Conservation (phyloP, 2,113 vertebrate species). For the Stigmatopora argus region DNA sequence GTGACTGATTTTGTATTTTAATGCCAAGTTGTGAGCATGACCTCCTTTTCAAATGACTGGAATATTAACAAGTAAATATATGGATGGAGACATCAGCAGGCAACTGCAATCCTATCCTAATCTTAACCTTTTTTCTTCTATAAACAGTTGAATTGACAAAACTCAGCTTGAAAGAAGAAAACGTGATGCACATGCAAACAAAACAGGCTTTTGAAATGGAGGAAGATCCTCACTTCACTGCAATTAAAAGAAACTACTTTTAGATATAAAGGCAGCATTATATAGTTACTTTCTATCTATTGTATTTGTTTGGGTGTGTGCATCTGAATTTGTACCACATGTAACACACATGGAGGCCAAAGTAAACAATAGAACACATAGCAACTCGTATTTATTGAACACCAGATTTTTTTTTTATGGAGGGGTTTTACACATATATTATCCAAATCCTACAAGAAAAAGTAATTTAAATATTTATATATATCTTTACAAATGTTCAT, state of each 20-base stretch:
- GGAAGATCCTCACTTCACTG: constrained; percentile 25
- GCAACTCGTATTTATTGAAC: constrained; percentile 77
- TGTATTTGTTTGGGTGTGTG: constrained; percentile 12
- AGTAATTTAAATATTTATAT: constrained; percentile 78
- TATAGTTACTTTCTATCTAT: constrained; percentile 2
- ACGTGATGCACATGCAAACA: constrained; percentile 22
- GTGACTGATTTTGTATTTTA: constrained; percentile 43
- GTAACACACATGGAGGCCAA: constrained; percentile 16
- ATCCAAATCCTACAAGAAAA: constrained; percentile 76
- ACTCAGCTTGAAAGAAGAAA: constrained; percentile 43
- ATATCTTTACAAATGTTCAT: constrained; percentile 76
- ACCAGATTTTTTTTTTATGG: constrained; percentile 63
- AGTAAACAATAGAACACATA: constrained; percentile 70
- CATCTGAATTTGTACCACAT: not conserved
- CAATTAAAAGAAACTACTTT: constrained; percentile 37
- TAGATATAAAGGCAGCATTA: constrained; percentile 29
- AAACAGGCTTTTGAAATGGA: constrained; percentile 53
- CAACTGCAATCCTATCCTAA: constrained; percentile 19
- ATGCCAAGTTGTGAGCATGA: constrained; percentile 39
- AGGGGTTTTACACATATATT: constrained; percentile 74
- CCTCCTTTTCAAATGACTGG: constrained; percentile 56
- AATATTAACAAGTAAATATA: constrained; percentile 54
- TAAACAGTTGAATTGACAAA: constrained; percentile 56
- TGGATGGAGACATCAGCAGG: constrained; percentile 52
- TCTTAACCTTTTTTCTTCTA: constrained; percentile 39